Conservation (phyloP, 2,888 invertebrate genomes). For the Onthophagus sagittarius region DNA sequence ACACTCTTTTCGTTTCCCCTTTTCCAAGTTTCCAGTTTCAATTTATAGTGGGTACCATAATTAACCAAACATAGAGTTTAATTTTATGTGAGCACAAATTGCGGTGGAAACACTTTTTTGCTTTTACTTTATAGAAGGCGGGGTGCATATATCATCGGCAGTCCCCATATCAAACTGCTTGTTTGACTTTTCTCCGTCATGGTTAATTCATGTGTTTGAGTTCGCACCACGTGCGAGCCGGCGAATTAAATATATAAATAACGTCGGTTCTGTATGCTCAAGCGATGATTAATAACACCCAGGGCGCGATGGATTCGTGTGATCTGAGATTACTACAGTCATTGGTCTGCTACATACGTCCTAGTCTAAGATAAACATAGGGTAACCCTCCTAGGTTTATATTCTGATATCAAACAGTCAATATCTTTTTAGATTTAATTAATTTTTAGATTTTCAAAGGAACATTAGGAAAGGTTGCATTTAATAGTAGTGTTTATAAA, state of each 20-base stretch:
- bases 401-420: not conserved
- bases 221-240: conserved; percentile 9
- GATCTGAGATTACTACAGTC: conserved; percentile 41
- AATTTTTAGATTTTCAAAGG: no score
- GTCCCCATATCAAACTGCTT: conserved; percentile 7
- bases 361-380: conserved; percentile 5
- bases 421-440: no score
- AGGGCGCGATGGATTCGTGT: not conserved
- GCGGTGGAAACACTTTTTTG: not conserved
- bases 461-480: no score
- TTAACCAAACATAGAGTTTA: conserved; percentile 1
- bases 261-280: conserved; percentile 4
- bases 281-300: conserved; percentile 8
- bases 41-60: not conserved
- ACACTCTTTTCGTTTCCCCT: not conserved
- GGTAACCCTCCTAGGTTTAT: not conserved
- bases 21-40: not conserved
- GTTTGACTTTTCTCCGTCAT: conserved; percentile 9
- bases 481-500: no score
- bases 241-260: conserved; percentile 13
- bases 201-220: conserved; percentile 12
- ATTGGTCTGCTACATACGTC: conserved; percentile 37
- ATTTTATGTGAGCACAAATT: not conserved
- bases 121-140: conserved; percentile 5
- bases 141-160: conserved; percentile 9